Evolutionary conservation across 2,797 vertebrate genomes (phyloP), one percentile per base, ranked within the genome.

Genomic region (Myotis myotis): DNA sequence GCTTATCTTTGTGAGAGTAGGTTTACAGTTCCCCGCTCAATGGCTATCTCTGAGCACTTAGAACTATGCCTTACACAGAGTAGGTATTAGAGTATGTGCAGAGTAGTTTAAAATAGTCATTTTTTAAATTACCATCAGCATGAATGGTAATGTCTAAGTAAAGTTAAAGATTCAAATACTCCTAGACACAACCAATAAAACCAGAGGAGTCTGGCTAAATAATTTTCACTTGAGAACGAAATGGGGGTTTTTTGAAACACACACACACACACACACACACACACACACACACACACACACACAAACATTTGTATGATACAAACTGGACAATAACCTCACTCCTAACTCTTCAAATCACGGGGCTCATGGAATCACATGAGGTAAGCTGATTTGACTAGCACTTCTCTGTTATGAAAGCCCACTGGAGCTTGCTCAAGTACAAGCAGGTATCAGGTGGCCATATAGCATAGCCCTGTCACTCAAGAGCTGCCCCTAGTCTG

Each of bases 181-280:
- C 22, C 87, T 82, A 95, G 66, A 33, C 55, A 82, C 0, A 95
- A 92, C 55, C 84, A 85, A 20, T 44, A 57, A 75, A 53, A 49
- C 36, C 70, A 93, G 81, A 92, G 79, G 85, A 81, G 30, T 89
- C 72, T 75, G 89, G 57, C 74, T 92, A 89, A 94, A 79, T 17
- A 2, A 83, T 95, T 85, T 97, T 33, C 6, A 96, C 49, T 89
- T 89, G 64, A 93, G 89, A 95, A 96, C 89, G 85, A 49, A 83
- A 83, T 79, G 80, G 41, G 87, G 28, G 87, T 94, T 91, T 88
- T 74, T 16, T 66, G 78, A 4, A 15, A 47, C 4, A 47, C 3
- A 62, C 2, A 30, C 28, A 60, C 12, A 60, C 13, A 15, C 57
- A 62, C 38, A 38, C 38, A n/a, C n/a, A n/a, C n/a, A n/a, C n/a